Evolutionary conservation across 2,113 vertebrate species (phyloP).

Genomic region (Gorsachius goisagi): DNA sequence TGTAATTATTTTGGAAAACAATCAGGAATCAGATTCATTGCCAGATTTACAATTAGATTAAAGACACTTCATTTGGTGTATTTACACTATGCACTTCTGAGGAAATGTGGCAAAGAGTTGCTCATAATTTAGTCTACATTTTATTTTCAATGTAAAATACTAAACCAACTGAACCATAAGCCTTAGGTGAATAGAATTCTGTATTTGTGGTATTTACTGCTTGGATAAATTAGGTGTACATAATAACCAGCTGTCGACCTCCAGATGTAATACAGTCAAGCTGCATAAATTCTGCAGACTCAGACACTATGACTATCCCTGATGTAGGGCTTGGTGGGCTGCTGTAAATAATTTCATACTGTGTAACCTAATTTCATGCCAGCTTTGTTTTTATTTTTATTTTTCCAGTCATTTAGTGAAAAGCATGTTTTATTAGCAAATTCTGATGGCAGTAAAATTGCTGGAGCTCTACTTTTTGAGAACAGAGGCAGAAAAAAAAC

Average conservation of each 20-base stretch:
- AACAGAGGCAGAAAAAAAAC: not conserved
- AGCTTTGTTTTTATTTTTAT: constrained; percentile 70
- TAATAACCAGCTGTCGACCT: constrained; percentile 77
- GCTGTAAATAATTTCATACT: constrained; percentile 64
- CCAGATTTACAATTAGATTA: constrained; percentile 39
- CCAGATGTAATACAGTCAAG: constrained; percentile 66
- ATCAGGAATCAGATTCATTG: not conserved
- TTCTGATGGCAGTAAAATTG: not conserved
- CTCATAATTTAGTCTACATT: constrained; percentile 60
- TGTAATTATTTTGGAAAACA: constrained; percentile 35
- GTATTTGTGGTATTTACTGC: constrained; percentile 65
- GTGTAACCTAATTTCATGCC: constrained; percentile 72
- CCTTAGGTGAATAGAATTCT: constrained; percentile 66
- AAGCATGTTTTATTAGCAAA: constrained; percentile 16
- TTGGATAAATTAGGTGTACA: constrained; percentile 74
- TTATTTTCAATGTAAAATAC: constrained; percentile 61
- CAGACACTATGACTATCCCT: constrained; percentile 31
- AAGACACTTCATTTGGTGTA: not conserved
- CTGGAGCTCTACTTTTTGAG: not conserved
- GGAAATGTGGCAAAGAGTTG: not conserved
- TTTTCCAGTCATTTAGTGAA: constrained; percentile 53
- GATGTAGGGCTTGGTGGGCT: constrained; percentile 1
- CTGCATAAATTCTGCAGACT: constrained; percentile 57
- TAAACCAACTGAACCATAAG: constrained; percentile 68
- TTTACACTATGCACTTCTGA: not conserved